Conservation (phyloP, 2,888 invertebrate species). For the Sicus ferrugineus region DNA sequence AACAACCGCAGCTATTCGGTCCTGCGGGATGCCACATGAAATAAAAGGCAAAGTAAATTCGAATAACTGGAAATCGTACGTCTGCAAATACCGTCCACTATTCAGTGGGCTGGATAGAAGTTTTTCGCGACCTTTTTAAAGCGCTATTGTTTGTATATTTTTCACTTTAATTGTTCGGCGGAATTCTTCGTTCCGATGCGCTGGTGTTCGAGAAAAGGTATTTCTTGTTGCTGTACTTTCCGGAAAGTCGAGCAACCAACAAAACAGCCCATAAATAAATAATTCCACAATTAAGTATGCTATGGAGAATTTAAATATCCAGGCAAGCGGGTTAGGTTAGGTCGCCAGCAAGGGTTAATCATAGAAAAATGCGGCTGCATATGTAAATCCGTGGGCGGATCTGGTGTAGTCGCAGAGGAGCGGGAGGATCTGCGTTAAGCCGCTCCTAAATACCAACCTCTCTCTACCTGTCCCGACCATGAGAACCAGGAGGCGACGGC, state of each 20-base stretch:
- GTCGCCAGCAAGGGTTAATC: constrained; percentile 46
- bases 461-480: constrained; percentile 39
- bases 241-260: constrained; percentile 39
- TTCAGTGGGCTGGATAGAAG: no score
- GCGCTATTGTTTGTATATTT: constrained; percentile 35
- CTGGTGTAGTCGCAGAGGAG: constrained; percentile 4
- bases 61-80: constrained; percentile 49
- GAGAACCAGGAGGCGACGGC: background rate
- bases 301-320: no score
- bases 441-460: constrained; percentile 37
- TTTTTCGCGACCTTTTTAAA: constrained; percentile 30
- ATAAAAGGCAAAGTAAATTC: background rate
- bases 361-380: background rate
- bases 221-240: constrained; percentile 38
- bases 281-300: constrained; percentile 54
- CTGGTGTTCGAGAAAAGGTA: constrained; percentile 10
- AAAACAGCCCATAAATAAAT: constrained; percentile 54
- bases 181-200: constrained; percentile 28
- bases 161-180: constrained; percentile 36
- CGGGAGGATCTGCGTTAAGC: constrained; percentile 50
- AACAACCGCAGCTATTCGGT: constrained; percentile 18
- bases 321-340: constrained; percentile 33
- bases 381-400: background rate
- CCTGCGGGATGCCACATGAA: background rate
- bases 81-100: constrained; percentile 47